A percentile compares a stretch with the other conserved stretches of the same genome.
These are phyloP conservation scores for Catonia carolina DNA, from an alignment of 2,888 invertebrate species.

Conservation along the genomic window DNA sequence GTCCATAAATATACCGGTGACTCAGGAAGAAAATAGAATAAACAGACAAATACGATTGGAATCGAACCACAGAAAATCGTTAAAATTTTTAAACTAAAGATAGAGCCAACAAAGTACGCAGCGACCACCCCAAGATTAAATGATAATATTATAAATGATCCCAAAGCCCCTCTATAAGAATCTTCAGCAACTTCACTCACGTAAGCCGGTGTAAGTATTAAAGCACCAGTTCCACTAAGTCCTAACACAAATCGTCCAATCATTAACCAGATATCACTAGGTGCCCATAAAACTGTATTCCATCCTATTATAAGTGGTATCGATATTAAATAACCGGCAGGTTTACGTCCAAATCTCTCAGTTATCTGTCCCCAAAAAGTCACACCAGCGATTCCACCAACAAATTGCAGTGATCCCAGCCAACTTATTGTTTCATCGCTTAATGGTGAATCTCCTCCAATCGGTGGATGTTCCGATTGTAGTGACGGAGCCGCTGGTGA, in stretches of 20 bases:
- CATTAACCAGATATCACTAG: constrained; percentile 44
- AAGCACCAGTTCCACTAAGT: constrained; percentile 48
- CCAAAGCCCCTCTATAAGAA: constrained; percentile 48
- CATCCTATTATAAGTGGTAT: constrained; percentile 54
- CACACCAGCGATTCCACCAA: constrained; percentile 49
- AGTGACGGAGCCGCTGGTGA: constrained; percentile 50
- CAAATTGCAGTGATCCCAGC: constrained; percentile 50
- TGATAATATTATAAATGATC: constrained; percentile 50
- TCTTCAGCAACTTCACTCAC: constrained; percentile 57
- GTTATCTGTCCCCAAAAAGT: constrained; percentile 46
- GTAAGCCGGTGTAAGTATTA: constrained; percentile 54
- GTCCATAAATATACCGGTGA: constrained; percentile 51
- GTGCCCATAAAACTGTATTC: constrained; percentile 49
- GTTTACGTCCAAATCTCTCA: constrained; percentile 49
- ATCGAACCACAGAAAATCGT: constrained; percentile 48
- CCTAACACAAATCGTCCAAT: constrained; percentile 53
- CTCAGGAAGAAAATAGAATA: constrained; percentile 52
- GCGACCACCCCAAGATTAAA: constrained; percentile 49
- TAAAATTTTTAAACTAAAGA: constrained; percentile 46
- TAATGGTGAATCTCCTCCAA: constrained; percentile 44
- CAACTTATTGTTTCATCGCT: constrained; percentile 47
- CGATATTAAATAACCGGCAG: constrained; percentile 47
- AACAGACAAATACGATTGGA: constrained; percentile 45
- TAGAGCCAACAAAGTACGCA: constrained; percentile 47
- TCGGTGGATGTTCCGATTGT: constrained; percentile 42